Base-by-base conservation (phyloP, 2,797 vertebrate genomes). In the Gymnoscopelus braueri region DNA sequence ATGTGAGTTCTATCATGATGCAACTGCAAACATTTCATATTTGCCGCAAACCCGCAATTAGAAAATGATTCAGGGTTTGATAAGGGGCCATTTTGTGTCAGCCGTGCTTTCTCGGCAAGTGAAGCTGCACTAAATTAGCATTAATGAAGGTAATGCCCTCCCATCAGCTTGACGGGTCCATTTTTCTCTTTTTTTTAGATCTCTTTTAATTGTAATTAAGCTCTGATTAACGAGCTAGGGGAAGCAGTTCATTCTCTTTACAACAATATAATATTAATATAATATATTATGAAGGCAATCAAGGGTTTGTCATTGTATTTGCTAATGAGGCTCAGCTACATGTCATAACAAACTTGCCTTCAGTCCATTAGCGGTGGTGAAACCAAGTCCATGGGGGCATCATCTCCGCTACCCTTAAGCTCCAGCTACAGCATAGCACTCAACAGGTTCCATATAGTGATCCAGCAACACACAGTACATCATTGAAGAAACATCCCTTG, bases 161-260 rank as follows among this genome's bases (percentile, higher is more conserved):
- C 81, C 86, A 84, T 91, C 89, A 89, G 71, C 78, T 69, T 88
- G 86, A 88, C 90, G 85, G 88, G 83, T 87, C 89, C 88, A 88
- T 88, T 91, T 83, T 44, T 44, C 8, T 9, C 10, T 39, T 35
- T 32, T 32, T 39, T 90, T 92, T 88, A 88, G 80, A 91, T 90
- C 80, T 61, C 80, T 87, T 89, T 87, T 89, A 91, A 91, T 89
- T 91, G 88, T 90, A 91, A 91, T 91, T 91, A 91, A 85, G 83
- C 59, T 59, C 81, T 91, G 88, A 93, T 93, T 91, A 91, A 93
- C 72, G 69, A 87, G 86, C 78, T 65, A 48, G 26, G 50, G 77
- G 73, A 78, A 74, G 81, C 69, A 77, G 84, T 88, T 81, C 74
- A 83, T 83, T 88, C 84, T 89, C 83, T 84, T 83, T 86, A 83